These are phyloP conservation scores for Gymnothorax javanicus DNA, from an alignment of 2,797 vertebrate species.

Conservation along the genomic window DNA sequence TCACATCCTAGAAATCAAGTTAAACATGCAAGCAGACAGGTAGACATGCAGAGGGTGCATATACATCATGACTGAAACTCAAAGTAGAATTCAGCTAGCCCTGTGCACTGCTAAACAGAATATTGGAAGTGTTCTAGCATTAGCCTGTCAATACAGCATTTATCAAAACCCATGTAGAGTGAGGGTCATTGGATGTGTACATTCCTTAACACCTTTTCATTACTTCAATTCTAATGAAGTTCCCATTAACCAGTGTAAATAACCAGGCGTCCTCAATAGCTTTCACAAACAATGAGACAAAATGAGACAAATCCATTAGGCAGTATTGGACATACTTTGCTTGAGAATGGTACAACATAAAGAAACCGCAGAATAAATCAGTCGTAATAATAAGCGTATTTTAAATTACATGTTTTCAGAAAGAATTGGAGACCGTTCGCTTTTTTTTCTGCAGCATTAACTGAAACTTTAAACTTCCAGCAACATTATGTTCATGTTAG, in stretches of 20 bases:
- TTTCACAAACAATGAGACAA: background rate
- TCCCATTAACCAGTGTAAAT: background rate
- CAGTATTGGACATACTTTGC: constrained; percentile 22
- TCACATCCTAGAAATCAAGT: too few relatives aligned
- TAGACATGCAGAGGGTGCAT: background rate
- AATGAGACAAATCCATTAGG: constrained; percentile 25
- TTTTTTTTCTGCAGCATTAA: constrained; percentile 25
- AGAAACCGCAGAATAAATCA: background rate
- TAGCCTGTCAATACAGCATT: background rate
- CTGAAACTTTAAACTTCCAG: constrained; percentile 45
- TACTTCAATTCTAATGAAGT: background rate
- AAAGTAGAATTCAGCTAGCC: background rate
- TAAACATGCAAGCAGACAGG: too few relatives aligned
- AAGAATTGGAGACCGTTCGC: background rate
- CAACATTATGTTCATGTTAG: too few relatives aligned
- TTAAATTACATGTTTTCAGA: background rate
- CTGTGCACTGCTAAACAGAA: background rate
- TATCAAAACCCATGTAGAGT: background rate
- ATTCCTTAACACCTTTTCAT: background rate
- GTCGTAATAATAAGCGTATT: background rate
- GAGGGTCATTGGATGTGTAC: background rate
- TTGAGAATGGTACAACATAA: background rate
- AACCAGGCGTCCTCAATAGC: background rate
- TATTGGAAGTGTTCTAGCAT: background rate
- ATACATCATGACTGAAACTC: constrained; percentile 20